A percentile compares a stretch with the other conserved stretches of the same genome.
Conservation (phyloP, 30 jellyfish, hydroid and myxozoan species). For the Nemopilema nomurai region DNA sequence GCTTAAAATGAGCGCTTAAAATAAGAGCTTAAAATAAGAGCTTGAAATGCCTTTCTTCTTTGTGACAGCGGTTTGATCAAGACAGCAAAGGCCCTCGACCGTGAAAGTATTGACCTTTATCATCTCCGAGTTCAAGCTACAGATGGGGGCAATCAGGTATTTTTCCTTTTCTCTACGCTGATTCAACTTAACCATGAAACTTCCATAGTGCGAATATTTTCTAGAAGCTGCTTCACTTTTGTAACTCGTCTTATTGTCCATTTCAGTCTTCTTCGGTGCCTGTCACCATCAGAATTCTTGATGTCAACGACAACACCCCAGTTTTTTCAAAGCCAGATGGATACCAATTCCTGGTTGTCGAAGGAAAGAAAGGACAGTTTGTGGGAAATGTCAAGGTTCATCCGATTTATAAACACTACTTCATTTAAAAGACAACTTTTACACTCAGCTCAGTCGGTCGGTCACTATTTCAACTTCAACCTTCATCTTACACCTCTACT, state of each 20-base stretch:
- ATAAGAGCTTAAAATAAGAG: too few species aligned
- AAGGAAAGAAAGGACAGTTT: constrained; percentile 42
- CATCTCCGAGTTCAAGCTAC: constrained; percentile 26
- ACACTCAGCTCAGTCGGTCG: too few species aligned
- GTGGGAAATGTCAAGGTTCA: constrained; percentile 66
- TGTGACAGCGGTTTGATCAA: constrained; percentile 58
- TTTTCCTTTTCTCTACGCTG: not conserved
- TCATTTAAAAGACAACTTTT: not conserved
- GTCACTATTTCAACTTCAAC: too few species aligned
- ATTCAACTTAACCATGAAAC: not conserved
- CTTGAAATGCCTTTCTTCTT: not conserved
- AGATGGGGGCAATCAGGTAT: constrained; percentile 69
- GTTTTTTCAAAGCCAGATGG: constrained; percentile 54
- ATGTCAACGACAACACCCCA: constrained; percentile 87
- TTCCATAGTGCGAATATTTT: not conserved
- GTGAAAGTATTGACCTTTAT: constrained; percentile 30
- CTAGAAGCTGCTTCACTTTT: not conserved
- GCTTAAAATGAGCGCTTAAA: too few species aligned
- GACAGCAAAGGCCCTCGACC: constrained; percentile 61
- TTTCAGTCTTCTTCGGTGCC: constrained; percentile 51
- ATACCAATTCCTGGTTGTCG: constrained; percentile 54
- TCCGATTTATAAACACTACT: not conserved
- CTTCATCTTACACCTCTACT: too few species aligned
- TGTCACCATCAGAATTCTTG: constrained; percentile 39
- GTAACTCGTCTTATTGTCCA: too few species aligned